phyloP scores from a whole-genome alignment of 2,888 invertebrate species.

The Lycophotia porphyrea region DNA sequence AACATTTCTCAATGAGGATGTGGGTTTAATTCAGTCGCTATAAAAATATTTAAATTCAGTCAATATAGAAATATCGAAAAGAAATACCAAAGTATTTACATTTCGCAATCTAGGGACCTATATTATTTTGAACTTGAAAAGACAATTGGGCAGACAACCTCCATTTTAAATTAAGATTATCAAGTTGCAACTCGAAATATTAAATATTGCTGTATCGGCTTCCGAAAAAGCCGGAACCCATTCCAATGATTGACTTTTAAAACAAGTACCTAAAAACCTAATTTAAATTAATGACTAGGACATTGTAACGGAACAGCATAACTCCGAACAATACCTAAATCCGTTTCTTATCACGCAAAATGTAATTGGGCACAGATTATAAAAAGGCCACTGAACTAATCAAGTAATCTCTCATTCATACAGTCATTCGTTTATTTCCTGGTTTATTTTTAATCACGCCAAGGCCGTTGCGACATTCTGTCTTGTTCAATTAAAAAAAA shows the following conservation, averaged over 20 bases:
- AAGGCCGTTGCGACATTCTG: slow-evolving; percentile 68
- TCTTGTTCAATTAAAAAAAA: slow-evolving; percentile 46
- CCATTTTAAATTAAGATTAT: slow-evolving; percentile 55
- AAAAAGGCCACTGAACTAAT: slow-evolving; percentile 69
- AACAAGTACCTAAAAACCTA: slow-evolving; percentile 49
- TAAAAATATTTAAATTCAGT: not conserved
- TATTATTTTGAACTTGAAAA: slow-evolving; percentile 25
- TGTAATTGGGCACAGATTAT: slow-evolving; percentile 67
- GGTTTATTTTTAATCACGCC: slow-evolving; percentile 68
- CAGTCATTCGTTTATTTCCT: slow-evolving; percentile 69
- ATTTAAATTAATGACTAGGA: slow-evolving; percentile 65
- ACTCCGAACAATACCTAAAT: slow-evolving; percentile 59
- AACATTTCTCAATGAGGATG: not conserved
- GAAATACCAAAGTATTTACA: not conserved
- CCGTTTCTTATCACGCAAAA: slow-evolving; percentile 64
- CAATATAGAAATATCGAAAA: not conserved
- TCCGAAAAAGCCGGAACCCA: slow-evolving; percentile 62
- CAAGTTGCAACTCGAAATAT: slow-evolving; percentile 49
- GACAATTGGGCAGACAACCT: slow-evolving; percentile 28
- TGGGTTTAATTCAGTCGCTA: not conserved
- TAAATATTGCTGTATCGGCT: slow-evolving; percentile 36
- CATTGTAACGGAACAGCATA: slow-evolving; percentile 63
- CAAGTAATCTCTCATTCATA: slow-evolving; percentile 64
- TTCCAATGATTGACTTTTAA: slow-evolving; percentile 54
- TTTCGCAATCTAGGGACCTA: not conserved